Evolutionary conservation across 2,888 invertebrate genomes (phyloP).

Genomic region (Orthosia incerta): DNA sequence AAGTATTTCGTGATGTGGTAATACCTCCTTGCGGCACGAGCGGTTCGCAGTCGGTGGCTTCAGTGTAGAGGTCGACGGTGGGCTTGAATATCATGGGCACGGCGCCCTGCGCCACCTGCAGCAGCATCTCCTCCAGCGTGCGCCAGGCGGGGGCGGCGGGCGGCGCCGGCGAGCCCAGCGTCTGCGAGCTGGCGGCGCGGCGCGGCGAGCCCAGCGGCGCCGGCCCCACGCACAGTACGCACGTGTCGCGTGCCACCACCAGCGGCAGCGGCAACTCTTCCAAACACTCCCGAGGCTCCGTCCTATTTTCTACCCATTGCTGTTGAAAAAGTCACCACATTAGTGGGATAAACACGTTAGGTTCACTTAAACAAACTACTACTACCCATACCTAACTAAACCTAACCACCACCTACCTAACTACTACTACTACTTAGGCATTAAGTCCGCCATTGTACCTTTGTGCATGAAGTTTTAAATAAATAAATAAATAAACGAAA

Average conservation of each 20-base stretch:
- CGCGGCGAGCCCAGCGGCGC: slow-evolving; percentile 90
- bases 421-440: no score
- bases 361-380: no score
- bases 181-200: slow-evolving; percentile 90
- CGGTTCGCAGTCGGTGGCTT: slow-evolving; percentile 93
- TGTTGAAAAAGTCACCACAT: slow-evolving; percentile 59
- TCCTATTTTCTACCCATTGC: slow-evolving; percentile 88
- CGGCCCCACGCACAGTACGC: slow-evolving; percentile 93
- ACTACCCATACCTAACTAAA: no score
- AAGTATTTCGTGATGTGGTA: background rate
- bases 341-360: background rate
- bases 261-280: slow-evolving; percentile 94
- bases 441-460: no score
- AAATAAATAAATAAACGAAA: no score
- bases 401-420: no score
- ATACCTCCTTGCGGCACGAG: slow-evolving; percentile 93
- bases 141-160: slow-evolving; percentile 89
- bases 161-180: slow-evolving; percentile 74
- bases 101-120: slow-evolving; percentile 93
- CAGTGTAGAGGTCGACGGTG: slow-evolving; percentile 93
- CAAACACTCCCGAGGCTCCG: slow-evolving; percentile 82
- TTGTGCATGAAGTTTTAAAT: no score
- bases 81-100: slow-evolving; percentile 95
- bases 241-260: slow-evolving; percentile 92
- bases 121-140: slow-evolving; percentile 94